Percentiles rank a stretch among this genome's conserved stretches.
phyloP scores from a whole-genome alignment of 1,140 invertebrate species.

The Aphelenchoides besseyi region DNA sequence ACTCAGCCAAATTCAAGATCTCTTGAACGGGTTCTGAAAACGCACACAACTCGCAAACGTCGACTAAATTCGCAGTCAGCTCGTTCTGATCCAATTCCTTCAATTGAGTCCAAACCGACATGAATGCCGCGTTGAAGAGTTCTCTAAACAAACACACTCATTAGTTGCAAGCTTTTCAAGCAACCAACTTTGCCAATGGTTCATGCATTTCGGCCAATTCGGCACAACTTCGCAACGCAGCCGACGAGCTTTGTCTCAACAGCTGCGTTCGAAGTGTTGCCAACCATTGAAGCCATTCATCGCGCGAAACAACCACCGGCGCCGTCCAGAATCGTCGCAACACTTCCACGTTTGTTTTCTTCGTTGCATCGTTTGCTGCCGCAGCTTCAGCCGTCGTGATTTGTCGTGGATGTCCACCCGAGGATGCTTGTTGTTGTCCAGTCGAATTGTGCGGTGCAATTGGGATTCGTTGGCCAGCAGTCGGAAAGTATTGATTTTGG shows the following conservation, averaged over 20 bases:
- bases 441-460: neutral
- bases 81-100: slow-evolving; percentile 77
- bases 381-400: neutral
- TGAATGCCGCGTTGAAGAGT: slow-evolving; percentile 96
- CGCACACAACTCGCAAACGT: slow-evolving; percentile 85
- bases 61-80: slow-evolving; percentile 79
- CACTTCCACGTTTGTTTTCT: slow-evolving; percentile 42
- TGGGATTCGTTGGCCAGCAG: slow-evolving; percentile 7
- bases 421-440: neutral
- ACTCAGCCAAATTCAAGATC: slow-evolving; percentile 93
- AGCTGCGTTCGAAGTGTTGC: slow-evolving; percentile 80
- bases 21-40: slow-evolving; percentile 95
- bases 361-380: neutral
- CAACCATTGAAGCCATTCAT: slow-evolving; percentile 98
- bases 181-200: slow-evolving; percentile 72
- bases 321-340: slow-evolving; percentile 41
- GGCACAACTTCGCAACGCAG: slow-evolving; percentile 81
- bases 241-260: slow-evolving; percentile 89
- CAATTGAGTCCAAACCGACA: slow-evolving; percentile 96
- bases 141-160: slow-evolving; percentile 69
- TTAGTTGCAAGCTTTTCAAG: neutral
- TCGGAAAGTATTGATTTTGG: neutral
- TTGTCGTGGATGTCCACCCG: neutral
- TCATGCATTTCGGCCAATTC: slow-evolving; percentile 88
- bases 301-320: slow-evolving; percentile 66